These are phyloP conservation scores for Tarsius wallacei DNA, from an alignment of 2,797 vertebrate genomes.

Conservation along the genomic window DNA sequence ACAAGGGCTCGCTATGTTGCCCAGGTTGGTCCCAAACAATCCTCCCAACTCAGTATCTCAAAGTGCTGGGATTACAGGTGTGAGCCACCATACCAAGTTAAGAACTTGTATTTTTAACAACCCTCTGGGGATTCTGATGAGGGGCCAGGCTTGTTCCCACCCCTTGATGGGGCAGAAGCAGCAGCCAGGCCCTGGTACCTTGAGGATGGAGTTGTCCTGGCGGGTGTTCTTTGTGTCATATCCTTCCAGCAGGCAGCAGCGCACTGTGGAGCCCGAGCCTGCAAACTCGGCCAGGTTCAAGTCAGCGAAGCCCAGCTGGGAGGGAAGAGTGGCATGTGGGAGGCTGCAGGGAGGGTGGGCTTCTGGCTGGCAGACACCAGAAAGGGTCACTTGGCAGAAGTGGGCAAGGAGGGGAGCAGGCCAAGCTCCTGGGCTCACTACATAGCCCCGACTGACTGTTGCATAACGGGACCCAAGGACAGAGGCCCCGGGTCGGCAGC, in stretches of 20 bases:
- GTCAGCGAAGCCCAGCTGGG: conserved; percentile 97
- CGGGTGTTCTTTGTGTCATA: conserved; percentile 98
- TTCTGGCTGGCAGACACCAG: not conserved
- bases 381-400: conserved; percentile 15
- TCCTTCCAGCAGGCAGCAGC: conserved; percentile 98
- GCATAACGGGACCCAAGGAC: conserved; percentile 90
- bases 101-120: not conserved
- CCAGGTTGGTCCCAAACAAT: too few relatives aligned
- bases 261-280: conserved; percentile 96
- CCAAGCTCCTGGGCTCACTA: conserved; percentile 27
- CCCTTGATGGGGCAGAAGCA: not conserved
- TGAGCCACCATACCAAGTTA: too few relatives aligned
- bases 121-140: not conserved
- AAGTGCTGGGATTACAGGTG: too few relatives aligned
- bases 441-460: conserved; percentile 61
- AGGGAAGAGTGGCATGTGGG: not conserved
- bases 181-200: conserved; percentile 90
- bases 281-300: conserved; percentile 99
- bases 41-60: too few relatives aligned
- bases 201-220: conserved; percentile 99
- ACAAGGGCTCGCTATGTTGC: too few relatives aligned
- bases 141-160: not conserved
- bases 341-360: not conserved
- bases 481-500: conserved; percentile 83
- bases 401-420: not conserved